Conservation (phyloP, 35 echinoderm and acorn worm genomes). For the Holothuria glaberrima region DNA sequence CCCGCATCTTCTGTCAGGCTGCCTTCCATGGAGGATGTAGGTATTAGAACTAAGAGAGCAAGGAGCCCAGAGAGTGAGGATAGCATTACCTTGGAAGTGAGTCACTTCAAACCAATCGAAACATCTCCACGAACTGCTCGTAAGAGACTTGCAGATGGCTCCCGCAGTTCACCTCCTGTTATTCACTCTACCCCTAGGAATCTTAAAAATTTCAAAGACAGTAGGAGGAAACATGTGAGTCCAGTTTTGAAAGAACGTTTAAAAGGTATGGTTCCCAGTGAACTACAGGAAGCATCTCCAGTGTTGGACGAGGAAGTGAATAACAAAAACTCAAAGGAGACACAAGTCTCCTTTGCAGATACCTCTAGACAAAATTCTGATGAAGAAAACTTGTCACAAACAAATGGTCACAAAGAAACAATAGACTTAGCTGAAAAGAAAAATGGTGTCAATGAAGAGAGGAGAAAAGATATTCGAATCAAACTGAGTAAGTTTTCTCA, state of each 20-base stretch:
- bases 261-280: neutral
- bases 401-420: neutral
- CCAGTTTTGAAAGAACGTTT: neutral
- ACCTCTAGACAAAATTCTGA: neutral
- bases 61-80: constrained; percentile 83
- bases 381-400: neutral
- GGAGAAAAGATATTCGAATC: constrained; percentile 11
- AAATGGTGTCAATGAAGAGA: neutral
- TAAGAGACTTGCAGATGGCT: constrained; percentile 76
- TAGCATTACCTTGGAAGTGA: constrained; percentile 86
- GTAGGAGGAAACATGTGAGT: neutral
- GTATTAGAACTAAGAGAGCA: constrained; percentile 34
- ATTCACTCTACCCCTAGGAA: constrained; percentile 87
- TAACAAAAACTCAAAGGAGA: constrained; percentile 14
- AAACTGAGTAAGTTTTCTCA: constrained; percentile 2
- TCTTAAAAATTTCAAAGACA: constrained; percentile 58
- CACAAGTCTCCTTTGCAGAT: neutral
- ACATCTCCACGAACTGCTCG: constrained; percentile 87
- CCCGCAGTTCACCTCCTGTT: constrained; percentile 73
- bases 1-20: neutral
- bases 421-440: too few relatives aligned
- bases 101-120: constrained; percentile 92
- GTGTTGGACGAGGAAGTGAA: neutral
- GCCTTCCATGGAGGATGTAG: neutral
- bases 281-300: neutral